Conservation (phyloP, 2,888 invertebrate species). For the Macaria liturata region DNA sequence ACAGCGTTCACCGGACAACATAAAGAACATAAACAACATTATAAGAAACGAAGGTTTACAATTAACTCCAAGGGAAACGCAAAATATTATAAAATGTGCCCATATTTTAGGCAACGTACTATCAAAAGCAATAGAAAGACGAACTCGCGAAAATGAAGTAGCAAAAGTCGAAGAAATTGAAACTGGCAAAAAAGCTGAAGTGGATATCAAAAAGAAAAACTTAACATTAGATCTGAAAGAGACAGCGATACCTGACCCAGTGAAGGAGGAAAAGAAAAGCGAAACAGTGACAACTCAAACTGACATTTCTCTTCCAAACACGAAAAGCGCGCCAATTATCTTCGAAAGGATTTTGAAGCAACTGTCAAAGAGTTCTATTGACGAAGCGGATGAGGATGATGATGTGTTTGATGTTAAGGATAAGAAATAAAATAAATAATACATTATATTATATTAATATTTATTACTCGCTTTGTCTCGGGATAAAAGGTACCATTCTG, state of each 20-base stretch:
- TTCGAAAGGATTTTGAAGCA: slow-evolving; percentile 74
- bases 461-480: too few species aligned
- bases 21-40: slow-evolving; percentile 56
- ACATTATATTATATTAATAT: too few species aligned
- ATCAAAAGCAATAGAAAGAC: slow-evolving; percentile 64
- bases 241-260: slow-evolving; percentile 55
- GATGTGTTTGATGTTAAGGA: slow-evolving; percentile 19
- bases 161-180: slow-evolving; percentile 41
- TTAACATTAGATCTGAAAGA: slow-evolving; percentile 67
- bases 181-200: slow-evolving; percentile 33
- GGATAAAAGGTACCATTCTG: too few species aligned
- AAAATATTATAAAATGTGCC: slow-evolving; percentile 72
- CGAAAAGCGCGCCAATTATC: slow-evolving; percentile 75
- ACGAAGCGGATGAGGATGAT: slow-evolving; percentile 41
- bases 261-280: slow-evolving; percentile 48
- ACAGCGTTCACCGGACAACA: slow-evolving; percentile 62
- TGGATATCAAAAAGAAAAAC: slow-evolving; percentile 54
- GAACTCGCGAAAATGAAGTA: slow-evolving; percentile 48
- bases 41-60: slow-evolving; percentile 66
- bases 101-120: slow-evolving; percentile 69
- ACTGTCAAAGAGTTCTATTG: slow-evolving; percentile 66
- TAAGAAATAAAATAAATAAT: not conserved
- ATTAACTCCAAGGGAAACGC: slow-evolving; percentile 67
- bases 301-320: slow-evolving; percentile 75
- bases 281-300: slow-evolving; percentile 73